These are phyloP conservation scores for Gambelia wislizenii DNA, from an alignment of 2,797 vertebrate genomes.

Conservation along the genomic window DNA sequence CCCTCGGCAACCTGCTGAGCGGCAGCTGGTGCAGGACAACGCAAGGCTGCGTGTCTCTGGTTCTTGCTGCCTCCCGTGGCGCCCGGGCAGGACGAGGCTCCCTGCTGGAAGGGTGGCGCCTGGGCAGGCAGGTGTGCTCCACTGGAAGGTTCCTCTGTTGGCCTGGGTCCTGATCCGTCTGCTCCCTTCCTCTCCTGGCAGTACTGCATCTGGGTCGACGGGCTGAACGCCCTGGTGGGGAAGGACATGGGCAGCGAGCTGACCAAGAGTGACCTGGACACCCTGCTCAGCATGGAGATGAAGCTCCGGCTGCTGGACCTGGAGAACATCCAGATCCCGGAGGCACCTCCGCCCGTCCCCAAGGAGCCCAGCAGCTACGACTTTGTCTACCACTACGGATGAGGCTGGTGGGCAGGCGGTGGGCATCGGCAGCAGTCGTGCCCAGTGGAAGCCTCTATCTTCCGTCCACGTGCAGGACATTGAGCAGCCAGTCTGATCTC, in stretches of 20 bases:
- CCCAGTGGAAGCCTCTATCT: neutral
- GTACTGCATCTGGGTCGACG: conserved; percentile 99
- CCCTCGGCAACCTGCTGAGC: too few species aligned
- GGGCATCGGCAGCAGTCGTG: too few species aligned
- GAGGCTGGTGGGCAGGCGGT: conserved; percentile 58
- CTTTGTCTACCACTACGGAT: conserved; percentile 98
- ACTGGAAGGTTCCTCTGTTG: neutral
- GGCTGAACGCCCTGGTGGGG: conserved; percentile 93
- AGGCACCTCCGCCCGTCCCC: conserved; percentile 94
- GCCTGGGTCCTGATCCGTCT: neutral
- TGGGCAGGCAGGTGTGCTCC: neutral
- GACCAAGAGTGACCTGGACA: conserved; percentile 96
- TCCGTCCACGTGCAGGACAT: neutral
- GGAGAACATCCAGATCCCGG: conserved; percentile 97
- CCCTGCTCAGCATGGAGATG: conserved; percentile 99
- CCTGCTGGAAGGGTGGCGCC: neutral
- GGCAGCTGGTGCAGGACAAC: too few species aligned
- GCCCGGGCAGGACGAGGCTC: too few species aligned
- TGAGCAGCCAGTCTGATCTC: neutral
- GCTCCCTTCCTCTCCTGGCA: conserved; percentile 63
- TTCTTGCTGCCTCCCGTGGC: neutral
- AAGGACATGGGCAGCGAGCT: conserved; percentile 98
- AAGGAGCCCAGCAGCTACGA: conserved; percentile 99
- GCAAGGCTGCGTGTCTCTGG: neutral
- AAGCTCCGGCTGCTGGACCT: conserved; percentile 97